phyloP scores from a whole-genome alignment of 2,113 vertebrate species.

The Lethenteron camtschaticum region DNA sequence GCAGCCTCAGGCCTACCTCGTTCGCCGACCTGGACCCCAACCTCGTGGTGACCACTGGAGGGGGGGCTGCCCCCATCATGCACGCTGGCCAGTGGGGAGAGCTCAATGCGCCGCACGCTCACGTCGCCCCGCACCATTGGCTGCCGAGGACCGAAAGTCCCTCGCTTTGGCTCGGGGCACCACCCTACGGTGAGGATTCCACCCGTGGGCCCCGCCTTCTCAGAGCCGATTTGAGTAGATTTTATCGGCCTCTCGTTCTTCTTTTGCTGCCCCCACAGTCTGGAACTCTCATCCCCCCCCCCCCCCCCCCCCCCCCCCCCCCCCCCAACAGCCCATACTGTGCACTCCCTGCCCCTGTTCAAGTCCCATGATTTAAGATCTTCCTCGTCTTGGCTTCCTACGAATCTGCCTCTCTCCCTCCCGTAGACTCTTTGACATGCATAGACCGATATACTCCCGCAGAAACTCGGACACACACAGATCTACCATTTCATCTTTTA shows the following conservation, averaged over 20 bases:
- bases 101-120: slow-evolving; percentile 41
- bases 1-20: slow-evolving; percentile 54
- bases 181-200: slow-evolving; percentile 51
- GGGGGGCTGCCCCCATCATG: slow-evolving; percentile 14
- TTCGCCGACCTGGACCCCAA: slow-evolving; percentile 70
- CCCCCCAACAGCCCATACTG: no score
- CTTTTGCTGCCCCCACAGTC: slow-evolving; percentile 9
- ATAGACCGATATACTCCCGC: no score
- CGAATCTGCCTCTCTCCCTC: no score
- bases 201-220: background rate
- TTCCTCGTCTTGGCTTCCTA: no score
- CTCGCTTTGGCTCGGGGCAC: slow-evolving; percentile 86
- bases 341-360: no score
- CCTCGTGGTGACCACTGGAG: slow-evolving; percentile 51
- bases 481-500: no score
- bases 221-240: background rate
- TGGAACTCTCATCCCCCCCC: no score
- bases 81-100: slow-evolving; percentile 50
- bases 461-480: no score
- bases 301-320: no score
- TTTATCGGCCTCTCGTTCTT: background rate
- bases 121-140: slow-evolving; percentile 71
- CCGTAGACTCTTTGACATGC: no score
- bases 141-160: slow-evolving; percentile 79
- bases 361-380: no score